phyloP scores from a whole-genome alignment of 2,888 invertebrate genomes.

The Polietes domitor region DNA sequence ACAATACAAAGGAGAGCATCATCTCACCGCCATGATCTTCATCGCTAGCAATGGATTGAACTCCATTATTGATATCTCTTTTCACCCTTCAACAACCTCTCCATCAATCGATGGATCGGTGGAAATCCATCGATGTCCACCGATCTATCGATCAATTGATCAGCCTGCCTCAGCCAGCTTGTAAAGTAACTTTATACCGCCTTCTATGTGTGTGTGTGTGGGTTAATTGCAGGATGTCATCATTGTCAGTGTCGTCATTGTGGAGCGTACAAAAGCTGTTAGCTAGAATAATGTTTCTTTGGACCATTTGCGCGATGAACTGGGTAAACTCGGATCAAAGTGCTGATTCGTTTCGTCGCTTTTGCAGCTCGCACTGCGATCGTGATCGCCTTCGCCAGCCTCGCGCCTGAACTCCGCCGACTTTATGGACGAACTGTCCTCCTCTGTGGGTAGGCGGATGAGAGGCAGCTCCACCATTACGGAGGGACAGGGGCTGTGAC shows the following conservation, averaged over 20 bases:
- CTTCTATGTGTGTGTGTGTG: conserved; percentile 15
- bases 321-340: conserved; percentile 79
- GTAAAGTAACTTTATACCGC: conserved; percentile 64
- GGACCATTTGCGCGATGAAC: conserved; percentile 83
- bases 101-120: too few relatives aligned
- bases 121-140: background rate
- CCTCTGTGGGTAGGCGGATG: conserved; percentile 77
- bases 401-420: conserved; percentile 27
- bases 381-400: conserved; percentile 58
- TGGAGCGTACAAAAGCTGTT: conserved; percentile 65
- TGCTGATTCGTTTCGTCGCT: conserved; percentile 70
- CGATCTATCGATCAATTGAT: background rate
- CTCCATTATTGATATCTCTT: too few relatives aligned
- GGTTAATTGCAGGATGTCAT: conserved; percentile 28
- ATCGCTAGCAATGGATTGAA: background rate
- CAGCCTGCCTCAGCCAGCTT: background rate
- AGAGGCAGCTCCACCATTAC: conserved; percentile 80
- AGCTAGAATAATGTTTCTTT: conserved; percentile 90
- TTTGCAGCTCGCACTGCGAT: conserved; percentile 69
- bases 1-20: conserved; percentile 41
- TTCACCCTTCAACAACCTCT: too few relatives aligned
- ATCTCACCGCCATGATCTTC: background rate
- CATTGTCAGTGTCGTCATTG: conserved; percentile 45
- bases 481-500: conserved; percentile 73
- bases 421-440: conserved; percentile 67